phyloP scores from a whole-genome alignment of 2,113 vertebrate species.

The Anguilla rostrata region DNA sequence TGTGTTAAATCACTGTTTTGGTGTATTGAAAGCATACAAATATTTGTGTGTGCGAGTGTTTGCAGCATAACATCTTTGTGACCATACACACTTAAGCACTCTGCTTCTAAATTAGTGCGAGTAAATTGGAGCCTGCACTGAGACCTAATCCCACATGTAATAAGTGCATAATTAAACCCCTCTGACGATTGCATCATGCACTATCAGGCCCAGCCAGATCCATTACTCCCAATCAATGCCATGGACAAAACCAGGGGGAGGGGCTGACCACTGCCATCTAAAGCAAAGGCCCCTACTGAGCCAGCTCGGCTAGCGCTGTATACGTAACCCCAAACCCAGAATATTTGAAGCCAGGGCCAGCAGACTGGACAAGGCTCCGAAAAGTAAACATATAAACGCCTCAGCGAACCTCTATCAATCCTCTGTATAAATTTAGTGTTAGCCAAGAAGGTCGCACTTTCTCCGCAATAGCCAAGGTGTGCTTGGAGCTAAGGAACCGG shows the following conservation, averaged over 20 bases:
- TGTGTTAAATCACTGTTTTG: too few relatives aligned
- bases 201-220: slow-evolving; percentile 80
- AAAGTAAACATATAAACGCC: slow-evolving; percentile 34
- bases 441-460: neutral
- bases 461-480: neutral
- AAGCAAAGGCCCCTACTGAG: slow-evolving; percentile 71
- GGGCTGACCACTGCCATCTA: slow-evolving; percentile 49
- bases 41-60: neutral
- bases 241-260: slow-evolving; percentile 79
- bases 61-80: neutral
- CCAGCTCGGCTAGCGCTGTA: slow-evolving; percentile 74
- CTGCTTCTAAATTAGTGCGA: slow-evolving; percentile 46
- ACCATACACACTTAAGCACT: slow-evolving; percentile 18
- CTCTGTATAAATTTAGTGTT: neutral
- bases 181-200: slow-evolving; percentile 90
- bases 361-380: slow-evolving; percentile 40
- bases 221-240: slow-evolving; percentile 81
- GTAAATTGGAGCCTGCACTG: slow-evolving; percentile 40
- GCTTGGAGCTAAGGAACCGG: neutral
- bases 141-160: slow-evolving; percentile 72
- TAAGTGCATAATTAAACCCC: slow-evolving; percentile 83
- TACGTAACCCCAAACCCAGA: slow-evolving; percentile 69
- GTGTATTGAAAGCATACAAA: neutral
- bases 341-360: slow-evolving; percentile 49
- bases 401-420: neutral